Base-by-base conservation (phyloP, 2,888 invertebrate species). In the Thereva unica region DNA sequence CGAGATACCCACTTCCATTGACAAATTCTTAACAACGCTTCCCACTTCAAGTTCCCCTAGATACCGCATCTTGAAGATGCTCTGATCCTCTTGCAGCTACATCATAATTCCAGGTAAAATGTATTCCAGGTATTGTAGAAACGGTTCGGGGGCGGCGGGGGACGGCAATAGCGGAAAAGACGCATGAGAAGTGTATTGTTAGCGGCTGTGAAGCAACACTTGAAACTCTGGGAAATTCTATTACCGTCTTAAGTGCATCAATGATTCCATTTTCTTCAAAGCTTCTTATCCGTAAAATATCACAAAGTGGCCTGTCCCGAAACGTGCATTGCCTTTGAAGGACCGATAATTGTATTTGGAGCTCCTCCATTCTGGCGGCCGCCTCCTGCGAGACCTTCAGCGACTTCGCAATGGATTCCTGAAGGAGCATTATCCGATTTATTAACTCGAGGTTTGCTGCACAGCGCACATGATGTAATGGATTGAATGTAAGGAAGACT, bases 241-340 rank as follows among this genome's bases (percentile, higher is more conserved):
- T 75, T 75, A 81, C 81, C 76, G 78, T 77, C 72, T 78, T 80
- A 10, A 81, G 74, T 34, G 78, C 80, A 73, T 80, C 80, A 67
- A 81, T 80, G 56, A 81, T 77, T 55, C 81, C 80, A 67, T 80
- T 81, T 71, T 81, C 82, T 71, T 88, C 88, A 71, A 92, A 83
- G 47, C 89, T 88, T 70, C 87, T 83, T 63, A 89, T 85, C 75
- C 90, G 88, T 71, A 92, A 82, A 9, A 90, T 90, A 71, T 90
- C 90, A 77, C 92, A 92, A 1, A 92, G 84, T 50, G 89, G 85
- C 38, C 87, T 84, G 80, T 92, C 92, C 73, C 87, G 86, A 64
- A 83, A 80, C 56, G 84, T 83, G 77, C 92, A 92, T 74, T 88
- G 87, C 72, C 87, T 86, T 75, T 81, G 81, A 70, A 81, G 70